Evolutionary conservation across 2,113 vertebrate genomes (phyloP), one percentile per base, ranked within the genome.

Genomic region (Motacilla alba): DNA sequence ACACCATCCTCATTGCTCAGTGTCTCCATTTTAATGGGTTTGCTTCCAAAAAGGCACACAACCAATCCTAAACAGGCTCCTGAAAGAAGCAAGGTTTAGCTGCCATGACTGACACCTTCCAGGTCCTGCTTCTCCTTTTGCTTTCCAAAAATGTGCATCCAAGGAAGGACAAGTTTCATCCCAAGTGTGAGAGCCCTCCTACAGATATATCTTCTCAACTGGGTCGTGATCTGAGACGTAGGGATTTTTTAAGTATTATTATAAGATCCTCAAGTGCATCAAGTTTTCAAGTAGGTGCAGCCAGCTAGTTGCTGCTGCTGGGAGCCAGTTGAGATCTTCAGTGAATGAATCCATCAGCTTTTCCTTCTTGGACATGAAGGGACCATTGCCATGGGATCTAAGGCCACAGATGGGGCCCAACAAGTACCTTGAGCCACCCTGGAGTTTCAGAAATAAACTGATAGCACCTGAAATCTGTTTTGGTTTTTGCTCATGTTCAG

Each of bases 381-480:
- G 3, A 44, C 7, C 30, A 26, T 14, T 7, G 23, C 26, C 20
- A 16, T 1, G 27, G 12, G 37, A 53, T 31, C 7, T 64, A 53
- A 72, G n/a, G 8, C 76, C n/a, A 73, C 35, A 70, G 53, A 50
- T 23, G 9, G 9, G 7, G 1, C 17, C 15, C 41, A 66, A 6
- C 6, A 78, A 55, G 15, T 43, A 17, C 10, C n/a, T 6, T 11
- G 7, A 62, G 19, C 13, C 46, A 70, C 9, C 5, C 8, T 0
- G 2, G 7, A 1, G 41, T 81, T 83, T 83, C 0, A 0, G 28
- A 68, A 90, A 53, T 14, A 64, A 83, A 73, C 10, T 5, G 7
- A 16, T 2, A 6, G 11, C 13, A 59, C 19, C 24, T 46, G 30
- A 16, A 18, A 43, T 35, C 22, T 47, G 2, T 13, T 80, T 41